Base-by-base conservation (phyloP, 1,140 invertebrate species). In the Hycleus phaleratus region DNA sequence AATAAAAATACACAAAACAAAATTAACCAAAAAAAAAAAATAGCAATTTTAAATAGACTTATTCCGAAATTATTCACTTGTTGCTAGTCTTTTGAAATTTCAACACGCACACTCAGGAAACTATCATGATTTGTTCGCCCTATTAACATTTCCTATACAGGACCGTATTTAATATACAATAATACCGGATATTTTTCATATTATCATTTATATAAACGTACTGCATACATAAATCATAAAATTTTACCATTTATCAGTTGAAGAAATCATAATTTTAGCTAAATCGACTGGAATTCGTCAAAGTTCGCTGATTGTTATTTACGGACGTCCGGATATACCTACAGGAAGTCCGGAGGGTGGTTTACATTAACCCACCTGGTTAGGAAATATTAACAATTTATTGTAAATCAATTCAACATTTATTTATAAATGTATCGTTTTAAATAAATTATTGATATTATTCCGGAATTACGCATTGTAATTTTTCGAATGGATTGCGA, bases 291-390 rank as follows among this genome's bases (percentile, higher is more conserved):
- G 18, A 18, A 18, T 18, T 18, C 18, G 32, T 32, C 32, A 32
- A 32, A 32, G 4, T 32, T 32, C 32, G 32, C 7, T 32, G 32
- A 18, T 18, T 18, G 32, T 32, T 32, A 32, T 32, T 4, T 61
- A 45, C 47, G 50, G 55, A 56, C 53, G 51, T 64, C 62, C 62
- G 62, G 59, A 56, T 61, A 51, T 26, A 18, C 18, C 18, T 18
- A 55, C 56, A 51, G 62, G 62, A 64, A 64, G 60, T 54, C 56
- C 60, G 60, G 60, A 64, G 59, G 60, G 62, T 55, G 52, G 44
- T 46, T 55, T 46, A 55, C 26, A 12, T 12, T 7, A 7, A 32
- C 32, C 32, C 32, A 32, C 32, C 32, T 32, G 32, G 32, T 32
- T 7, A 32, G 7, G 7, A 32, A 32, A 32, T 32, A 5, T 32